Evolutionary conservation across 2,888 invertebrate species (phyloP), one percentile per base, ranked within the genome.

Genomic region (Oscheius myriophilus): DNA sequence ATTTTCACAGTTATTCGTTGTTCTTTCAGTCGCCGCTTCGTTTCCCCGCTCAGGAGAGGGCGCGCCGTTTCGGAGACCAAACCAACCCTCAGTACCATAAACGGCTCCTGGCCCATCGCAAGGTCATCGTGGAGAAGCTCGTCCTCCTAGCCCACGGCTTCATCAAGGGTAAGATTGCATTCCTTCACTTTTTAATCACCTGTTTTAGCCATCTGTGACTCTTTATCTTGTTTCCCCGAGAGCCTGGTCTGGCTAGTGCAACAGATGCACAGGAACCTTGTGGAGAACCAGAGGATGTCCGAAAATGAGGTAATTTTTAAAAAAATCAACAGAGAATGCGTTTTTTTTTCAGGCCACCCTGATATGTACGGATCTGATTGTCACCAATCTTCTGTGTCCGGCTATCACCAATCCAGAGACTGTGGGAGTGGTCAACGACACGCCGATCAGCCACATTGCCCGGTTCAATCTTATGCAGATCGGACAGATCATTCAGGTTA

Each of bases 361-460:
- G 16, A 68, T 96, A 81, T 93, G 94, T 86, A 93, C 93, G 0
- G 96, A 98, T 86, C 90, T 98, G 69, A 92, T 97, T 33, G 92
- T 97, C 87, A 93, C 93, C 12, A 91, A 93, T 87, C 95, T 96
- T 87, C 92, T 98, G 70, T 97, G 96, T 85, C 96, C 96, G 2
- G 96, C 96, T 0, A 93, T 98, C 65, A 92, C 95, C 58, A 94
- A 94, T 89, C 97, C 97, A 0, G 96, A 96, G 39, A 74, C 76
- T 66, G 92, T 94, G 87, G 96, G 96, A 18, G 92, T 97, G 64
- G 89, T 89, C 1, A 93, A 93, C 3, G 96, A 96, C 86, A 92
- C 93, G 1, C 93, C 95, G 9, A 93, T 97, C 66, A 93, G 93
- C 51, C 92, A 93, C 84, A 91, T 94, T 69, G 94, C 95, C 6